These are phyloP conservation scores for Oegoconia quadripuncta DNA, from an alignment of 2,888 invertebrate genomes.

Conservation along the genomic window DNA sequence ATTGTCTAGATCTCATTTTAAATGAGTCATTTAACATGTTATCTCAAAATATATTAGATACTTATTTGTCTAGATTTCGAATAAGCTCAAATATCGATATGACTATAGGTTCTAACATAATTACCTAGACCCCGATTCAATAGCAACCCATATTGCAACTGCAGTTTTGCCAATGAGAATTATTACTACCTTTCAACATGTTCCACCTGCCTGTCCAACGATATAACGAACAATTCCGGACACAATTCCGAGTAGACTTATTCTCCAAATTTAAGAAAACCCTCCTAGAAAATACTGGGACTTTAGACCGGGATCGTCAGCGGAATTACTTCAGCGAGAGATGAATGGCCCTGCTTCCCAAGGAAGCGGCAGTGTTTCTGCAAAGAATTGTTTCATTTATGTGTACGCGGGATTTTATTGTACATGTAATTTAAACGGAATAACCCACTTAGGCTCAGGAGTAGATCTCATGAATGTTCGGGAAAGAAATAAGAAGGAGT, in stretches of 20 bases:
- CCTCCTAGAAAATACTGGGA: constrained; percentile 11
- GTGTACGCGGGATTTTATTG: constrained; percentile 29
- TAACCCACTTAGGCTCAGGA: constrained; percentile 26
- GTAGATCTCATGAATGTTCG: constrained; percentile 32
- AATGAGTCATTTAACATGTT: too few relatives aligned
- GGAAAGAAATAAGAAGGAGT: constrained; percentile 38
- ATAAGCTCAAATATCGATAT: too few relatives aligned
- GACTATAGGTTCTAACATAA: too few relatives aligned
- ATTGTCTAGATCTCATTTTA: too few relatives aligned
- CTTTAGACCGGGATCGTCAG: constrained; percentile 9
- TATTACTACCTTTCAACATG: neutral
- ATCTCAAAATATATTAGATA: too few relatives aligned
- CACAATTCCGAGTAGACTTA: neutral
- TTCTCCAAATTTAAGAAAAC: neutral
- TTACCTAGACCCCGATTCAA: too few relatives aligned
- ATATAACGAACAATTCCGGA: constrained; percentile 2
- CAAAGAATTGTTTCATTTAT: constrained; percentile 30
- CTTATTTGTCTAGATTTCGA: too few relatives aligned
- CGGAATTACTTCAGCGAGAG: constrained; percentile 20
- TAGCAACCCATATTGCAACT: too few relatives aligned
- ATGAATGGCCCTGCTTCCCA: constrained; percentile 25
- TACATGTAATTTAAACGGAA: constrained; percentile 29
- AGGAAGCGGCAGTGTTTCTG: constrained; percentile 22
- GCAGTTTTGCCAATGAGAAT: neutral
- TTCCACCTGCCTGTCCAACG: neutral